A percentile compares a stretch with the other conserved stretches of the same genome.
phyloP scores from a whole-genome alignment of 2,797 vertebrate species.

The Acropternis orthonyx region DNA sequence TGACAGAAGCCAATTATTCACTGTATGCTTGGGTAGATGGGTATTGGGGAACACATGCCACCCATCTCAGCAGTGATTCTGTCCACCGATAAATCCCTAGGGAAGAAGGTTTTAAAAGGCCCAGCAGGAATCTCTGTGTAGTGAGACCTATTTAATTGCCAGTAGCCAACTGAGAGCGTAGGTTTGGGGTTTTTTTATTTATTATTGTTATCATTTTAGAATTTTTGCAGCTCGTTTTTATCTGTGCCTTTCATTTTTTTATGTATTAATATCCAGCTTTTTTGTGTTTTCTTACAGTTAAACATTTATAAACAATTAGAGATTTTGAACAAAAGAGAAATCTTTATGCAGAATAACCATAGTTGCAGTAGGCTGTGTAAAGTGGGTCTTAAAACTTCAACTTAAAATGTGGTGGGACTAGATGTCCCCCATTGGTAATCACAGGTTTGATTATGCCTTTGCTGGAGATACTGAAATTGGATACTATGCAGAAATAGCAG shows the following conservation, averaged over 20 bases:
- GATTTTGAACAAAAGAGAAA: neutral
- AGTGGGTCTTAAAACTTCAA: neutral
- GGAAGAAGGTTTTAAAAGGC: neutral
- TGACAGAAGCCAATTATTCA: slow-evolving; percentile 52
- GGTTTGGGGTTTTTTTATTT: neutral
- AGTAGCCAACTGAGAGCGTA: neutral
- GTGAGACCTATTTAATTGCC: neutral
- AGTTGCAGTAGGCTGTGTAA: neutral
- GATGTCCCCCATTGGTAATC: slow-evolving; percentile 20
- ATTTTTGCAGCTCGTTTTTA: neutral
- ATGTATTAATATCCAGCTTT: neutral
- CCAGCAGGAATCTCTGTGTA: neutral
- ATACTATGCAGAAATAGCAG: neutral
- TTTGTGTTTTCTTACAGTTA: neutral
- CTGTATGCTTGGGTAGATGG: neutral
- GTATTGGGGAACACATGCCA: neutral
- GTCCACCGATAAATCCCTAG: neutral
- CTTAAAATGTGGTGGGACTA: slow-evolving; percentile 12
- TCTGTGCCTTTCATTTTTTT: neutral
- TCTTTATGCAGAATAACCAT: neutral
- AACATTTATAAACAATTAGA: slow-evolving; percentile 28
- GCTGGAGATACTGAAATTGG: neutral
- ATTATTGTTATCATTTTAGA: neutral
- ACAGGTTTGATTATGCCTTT: neutral
- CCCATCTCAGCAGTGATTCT: slow-evolving; percentile 12